Base-by-base conservation (phyloP, 2,113 vertebrate genomes). In the Apodemus sylvaticus region DNA sequence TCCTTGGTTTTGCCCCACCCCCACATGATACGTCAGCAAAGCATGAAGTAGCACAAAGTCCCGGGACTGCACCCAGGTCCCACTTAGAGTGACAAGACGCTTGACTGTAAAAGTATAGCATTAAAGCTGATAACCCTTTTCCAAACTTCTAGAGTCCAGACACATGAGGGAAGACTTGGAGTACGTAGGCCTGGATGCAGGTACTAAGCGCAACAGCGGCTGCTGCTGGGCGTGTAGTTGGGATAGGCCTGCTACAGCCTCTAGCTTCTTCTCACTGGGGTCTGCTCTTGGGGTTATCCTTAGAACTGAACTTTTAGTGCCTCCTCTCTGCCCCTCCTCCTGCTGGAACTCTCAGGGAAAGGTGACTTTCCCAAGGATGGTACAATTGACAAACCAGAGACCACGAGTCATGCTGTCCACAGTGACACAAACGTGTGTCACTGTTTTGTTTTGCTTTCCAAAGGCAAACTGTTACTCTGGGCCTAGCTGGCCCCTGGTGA, bases 141-240 rank as follows among this genome's bases (percentile, higher is more conserved):
- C 97, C 97, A 68, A 92, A 93, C 93, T 91, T 96, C 98, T 96
- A 97, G 97, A 98, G 76, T 91, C 11, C 13, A 88, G 96, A 96
- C 51, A 77, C 76, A 7, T 91, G 94, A 96, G 97, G 96, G 97
- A 96, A 94, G 97, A 97, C 91, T 58, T 82, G 88, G 92, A 74
- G 36, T 94, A 95, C 95, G 0, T 97, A 97, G 97, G 96, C 96
- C 97, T 94, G 92, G 96, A 97, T 9, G n/a, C 98, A 98, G 97
- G 98, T 97, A 97, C 97, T 48, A 2, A 60, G 89, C 83, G 83
- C 12, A 20, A n/a, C 73, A 91, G 78, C 94, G 93, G 95, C 92
- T 22, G 92, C 98, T 77, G 96, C 96, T 73, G 88, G 29, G 83
- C 31, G 4, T 78, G 95, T 96, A 96, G 97, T 55, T 93, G 97